These are phyloP conservation scores for Oceanodroma leucorhoa DNA, from an alignment of 2,797 vertebrate genomes.

Conservation along the genomic window DNA sequence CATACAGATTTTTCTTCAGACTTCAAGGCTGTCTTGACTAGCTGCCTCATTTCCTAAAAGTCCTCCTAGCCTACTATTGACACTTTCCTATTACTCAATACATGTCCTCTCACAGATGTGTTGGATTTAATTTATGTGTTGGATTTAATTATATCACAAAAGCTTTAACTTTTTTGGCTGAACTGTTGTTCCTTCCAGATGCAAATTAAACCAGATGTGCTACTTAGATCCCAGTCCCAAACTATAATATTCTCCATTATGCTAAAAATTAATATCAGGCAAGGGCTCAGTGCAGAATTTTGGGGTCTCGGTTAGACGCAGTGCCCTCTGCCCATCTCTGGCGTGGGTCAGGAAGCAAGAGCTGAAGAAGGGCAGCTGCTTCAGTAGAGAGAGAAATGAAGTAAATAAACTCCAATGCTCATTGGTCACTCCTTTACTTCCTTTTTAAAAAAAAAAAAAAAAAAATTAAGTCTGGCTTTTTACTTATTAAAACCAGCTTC, in stretches of 20 bases:
- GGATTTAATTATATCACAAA: constrained; percentile 4
- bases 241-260: background rate
- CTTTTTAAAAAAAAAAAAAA: background rate
- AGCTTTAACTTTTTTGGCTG: background rate
- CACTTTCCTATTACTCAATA: background rate
- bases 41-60: constrained; percentile 1
- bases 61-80: background rate
- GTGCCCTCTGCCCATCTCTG: background rate
- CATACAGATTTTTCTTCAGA: background rate
- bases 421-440: background rate
- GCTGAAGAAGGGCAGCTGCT: background rate
- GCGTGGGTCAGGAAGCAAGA: background rate
- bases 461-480: background rate
- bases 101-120: background rate
- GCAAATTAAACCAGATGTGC: constrained; percentile 7
- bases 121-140: constrained; percentile 13
- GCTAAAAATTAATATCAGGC: background rate
- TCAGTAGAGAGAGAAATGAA: background rate
- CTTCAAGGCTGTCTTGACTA: background rate
- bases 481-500: background rate
- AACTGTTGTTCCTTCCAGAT: background rate
- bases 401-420: background rate
- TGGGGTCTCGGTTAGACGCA: background rate
- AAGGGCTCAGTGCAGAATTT: background rate
- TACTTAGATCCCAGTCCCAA: background rate